Conservation (phyloP, 1,140 invertebrate species). For the Psix sp. region DNA sequence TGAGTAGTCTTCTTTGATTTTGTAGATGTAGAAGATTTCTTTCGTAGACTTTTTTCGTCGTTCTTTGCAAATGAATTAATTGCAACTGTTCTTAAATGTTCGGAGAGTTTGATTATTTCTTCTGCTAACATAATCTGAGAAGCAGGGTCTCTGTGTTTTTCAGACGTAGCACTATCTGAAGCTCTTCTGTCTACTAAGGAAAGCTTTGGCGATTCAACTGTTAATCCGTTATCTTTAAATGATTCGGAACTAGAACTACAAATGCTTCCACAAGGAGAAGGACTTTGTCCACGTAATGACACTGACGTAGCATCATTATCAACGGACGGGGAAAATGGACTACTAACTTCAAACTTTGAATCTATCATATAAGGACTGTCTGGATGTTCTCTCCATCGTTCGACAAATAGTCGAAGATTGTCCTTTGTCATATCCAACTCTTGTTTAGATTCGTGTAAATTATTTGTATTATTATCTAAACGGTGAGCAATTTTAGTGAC, state of each 20-base stretch:
- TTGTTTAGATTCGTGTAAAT: slow-evolving; percentile 61
- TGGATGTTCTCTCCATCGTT: slow-evolving; percentile 90
- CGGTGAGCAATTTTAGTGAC: slow-evolving; percentile 8
- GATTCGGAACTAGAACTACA: slow-evolving; percentile 77
- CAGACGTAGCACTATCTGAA: slow-evolving; percentile 80
- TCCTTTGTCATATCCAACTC: slow-evolving; percentile 90
- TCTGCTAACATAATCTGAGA: slow-evolving; percentile 79
- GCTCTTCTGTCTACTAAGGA: slow-evolving; percentile 81
- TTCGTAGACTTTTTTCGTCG: slow-evolving; percentile 33
- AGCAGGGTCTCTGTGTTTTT: slow-evolving; percentile 64
- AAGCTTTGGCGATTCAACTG: slow-evolving; percentile 53
- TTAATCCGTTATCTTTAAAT: slow-evolving; percentile 25
- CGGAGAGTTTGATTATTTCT: slow-evolving; percentile 85
- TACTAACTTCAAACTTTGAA: slow-evolving; percentile 60
- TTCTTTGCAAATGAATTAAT: slow-evolving; percentile 42
- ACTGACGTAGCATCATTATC: slow-evolving; percentile 60
- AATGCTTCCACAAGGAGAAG: slow-evolving; percentile 85
- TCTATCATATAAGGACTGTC: slow-evolving; percentile 90
- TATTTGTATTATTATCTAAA: slow-evolving; percentile 5
- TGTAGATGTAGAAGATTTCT: not conserved
- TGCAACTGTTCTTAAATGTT: slow-evolving; percentile 69
- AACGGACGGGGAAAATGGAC: not conserved
- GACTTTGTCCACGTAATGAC: slow-evolving; percentile 81
- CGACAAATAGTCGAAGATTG: slow-evolving; percentile 89
- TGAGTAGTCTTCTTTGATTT: slow-evolving; percentile 17